Evolutionary conservation across 2,888 invertebrate species (phyloP).

Genomic region (Pristionchus exspectatus): DNA sequence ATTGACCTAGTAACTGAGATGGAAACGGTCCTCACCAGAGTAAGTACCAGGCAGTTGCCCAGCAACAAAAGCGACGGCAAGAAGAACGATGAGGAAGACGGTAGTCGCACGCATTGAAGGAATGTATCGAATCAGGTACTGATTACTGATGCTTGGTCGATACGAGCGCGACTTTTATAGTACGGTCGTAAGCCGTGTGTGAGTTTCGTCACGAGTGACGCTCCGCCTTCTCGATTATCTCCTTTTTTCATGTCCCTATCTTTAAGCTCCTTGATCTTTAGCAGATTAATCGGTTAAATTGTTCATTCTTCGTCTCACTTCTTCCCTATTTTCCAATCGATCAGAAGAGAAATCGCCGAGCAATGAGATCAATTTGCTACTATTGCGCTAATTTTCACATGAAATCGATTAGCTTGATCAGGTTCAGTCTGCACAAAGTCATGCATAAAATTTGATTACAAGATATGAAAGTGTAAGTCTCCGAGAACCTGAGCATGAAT

Average conservation of each 20-base stretch:
- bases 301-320: background rate
- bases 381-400: background rate
- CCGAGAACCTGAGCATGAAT: too few relatives aligned
- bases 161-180: background rate
- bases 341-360: conserved; percentile 14
- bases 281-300: background rate
- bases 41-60: background rate
- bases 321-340: background rate
- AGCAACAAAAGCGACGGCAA: background rate
- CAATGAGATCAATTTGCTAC: background rate
- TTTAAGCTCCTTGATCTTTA: background rate
- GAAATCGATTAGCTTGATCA: background rate
- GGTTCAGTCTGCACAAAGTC: background rate
- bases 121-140: background rate
- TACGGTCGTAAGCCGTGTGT: background rate
- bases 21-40: background rate
- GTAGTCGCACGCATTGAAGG: background rate
- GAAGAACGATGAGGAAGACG: background rate
- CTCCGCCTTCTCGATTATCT: conserved; percentile 31
- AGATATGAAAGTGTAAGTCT: background rate
- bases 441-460: background rate
- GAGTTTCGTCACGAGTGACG: background rate
- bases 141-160: background rate
- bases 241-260: background rate
- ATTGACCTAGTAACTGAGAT: too few relatives aligned